phyloP scores from a whole-genome alignment of 92 coral and sea anemone species.

The Phymanthus crucifer region DNA sequence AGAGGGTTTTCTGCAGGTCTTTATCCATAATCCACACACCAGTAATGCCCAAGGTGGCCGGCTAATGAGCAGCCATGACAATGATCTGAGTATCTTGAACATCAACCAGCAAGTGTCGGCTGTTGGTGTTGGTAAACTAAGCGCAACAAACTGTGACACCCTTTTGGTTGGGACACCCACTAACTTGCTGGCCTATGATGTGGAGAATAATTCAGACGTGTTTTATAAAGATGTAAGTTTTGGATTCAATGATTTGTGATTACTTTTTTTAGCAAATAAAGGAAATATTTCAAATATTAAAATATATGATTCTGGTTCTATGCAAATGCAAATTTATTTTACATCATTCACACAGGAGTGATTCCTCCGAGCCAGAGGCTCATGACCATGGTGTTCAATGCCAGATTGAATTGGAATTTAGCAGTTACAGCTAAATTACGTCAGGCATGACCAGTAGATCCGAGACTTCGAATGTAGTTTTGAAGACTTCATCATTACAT shows the following conservation, averaged over 20 bases:
- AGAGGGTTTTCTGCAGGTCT: slow-evolving; percentile 55
- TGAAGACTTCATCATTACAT: too few relatives aligned
- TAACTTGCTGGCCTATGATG: slow-evolving; percentile 90
- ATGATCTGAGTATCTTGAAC: slow-evolving; percentile 87
- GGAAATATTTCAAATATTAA: too few relatives aligned
- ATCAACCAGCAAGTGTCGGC: slow-evolving; percentile 98
- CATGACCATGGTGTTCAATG: too few relatives aligned
- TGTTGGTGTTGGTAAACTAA: slow-evolving; percentile 85
- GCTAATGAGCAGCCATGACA: slow-evolving; percentile 67
- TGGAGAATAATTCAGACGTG: slow-evolving; percentile 92
- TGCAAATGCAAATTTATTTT: too few relatives aligned
- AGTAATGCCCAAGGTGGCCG: slow-evolving; percentile 78
- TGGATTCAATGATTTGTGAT: background rate
- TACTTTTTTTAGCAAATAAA: background rate
- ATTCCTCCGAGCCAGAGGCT: too few relatives aligned
- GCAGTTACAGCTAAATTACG: too few relatives aligned
- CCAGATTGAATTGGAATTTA: too few relatives aligned
- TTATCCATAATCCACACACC: slow-evolving; percentile 91
- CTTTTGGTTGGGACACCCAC: slow-evolving; percentile 92
- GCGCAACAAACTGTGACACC: slow-evolving; percentile 66
- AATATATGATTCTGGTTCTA: too few relatives aligned
- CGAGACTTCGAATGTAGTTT: too few relatives aligned
- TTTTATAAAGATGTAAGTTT: slow-evolving; percentile 94
- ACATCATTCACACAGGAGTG: too few relatives aligned
- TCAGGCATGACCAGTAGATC: too few relatives aligned